Evolutionary conservation across 2,888 invertebrate species (phyloP).

Genomic region (Drosophila basisetae): DNA sequence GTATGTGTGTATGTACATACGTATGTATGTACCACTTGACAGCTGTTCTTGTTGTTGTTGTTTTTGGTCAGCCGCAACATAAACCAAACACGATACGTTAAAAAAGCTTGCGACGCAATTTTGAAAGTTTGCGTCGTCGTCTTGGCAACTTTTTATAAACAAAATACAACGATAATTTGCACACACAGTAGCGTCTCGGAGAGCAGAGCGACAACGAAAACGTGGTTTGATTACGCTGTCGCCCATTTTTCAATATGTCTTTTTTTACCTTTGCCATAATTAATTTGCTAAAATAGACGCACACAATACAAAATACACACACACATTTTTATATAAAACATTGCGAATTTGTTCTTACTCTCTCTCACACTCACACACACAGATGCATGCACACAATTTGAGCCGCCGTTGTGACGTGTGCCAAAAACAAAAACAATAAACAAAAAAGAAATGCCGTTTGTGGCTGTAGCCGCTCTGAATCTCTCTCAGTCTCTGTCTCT

Average conservation of each 20-base stretch:
- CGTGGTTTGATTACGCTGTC: conserved; percentile 47
- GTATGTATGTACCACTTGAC: conserved; percentile 4
- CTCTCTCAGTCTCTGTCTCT: conserved; percentile 7
- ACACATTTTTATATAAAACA: conserved; percentile 9
- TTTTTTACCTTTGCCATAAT: conserved; percentile 51
- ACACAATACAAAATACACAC: background rate
- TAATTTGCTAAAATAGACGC: conserved; percentile 66
- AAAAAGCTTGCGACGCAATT: conserved; percentile 74
- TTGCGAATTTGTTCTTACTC: conserved; percentile 29
- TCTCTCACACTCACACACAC: conserved; percentile 6
- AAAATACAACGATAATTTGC: conserved; percentile 53
- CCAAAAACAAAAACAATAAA: conserved; percentile 27
- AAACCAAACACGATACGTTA: conserved; percentile 19
- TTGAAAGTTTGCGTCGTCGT: conserved; percentile 74
- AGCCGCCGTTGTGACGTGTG: conserved; percentile 59
- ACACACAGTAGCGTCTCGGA: conserved; percentile 42
- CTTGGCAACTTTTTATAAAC: conserved; percentile 74
- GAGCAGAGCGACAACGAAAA: conserved; percentile 39
- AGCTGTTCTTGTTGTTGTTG: conserved; percentile 35
- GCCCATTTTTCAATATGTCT: background rate
- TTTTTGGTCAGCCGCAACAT: conserved; percentile 16
- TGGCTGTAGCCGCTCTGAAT: background rate
- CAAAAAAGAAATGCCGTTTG: conserved; percentile 27
- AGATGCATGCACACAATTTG: conserved; percentile 13
- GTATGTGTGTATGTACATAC: background rate